phyloP scores from a whole-genome alignment of 2,113 vertebrate species.

The Xerus inauris region DNA sequence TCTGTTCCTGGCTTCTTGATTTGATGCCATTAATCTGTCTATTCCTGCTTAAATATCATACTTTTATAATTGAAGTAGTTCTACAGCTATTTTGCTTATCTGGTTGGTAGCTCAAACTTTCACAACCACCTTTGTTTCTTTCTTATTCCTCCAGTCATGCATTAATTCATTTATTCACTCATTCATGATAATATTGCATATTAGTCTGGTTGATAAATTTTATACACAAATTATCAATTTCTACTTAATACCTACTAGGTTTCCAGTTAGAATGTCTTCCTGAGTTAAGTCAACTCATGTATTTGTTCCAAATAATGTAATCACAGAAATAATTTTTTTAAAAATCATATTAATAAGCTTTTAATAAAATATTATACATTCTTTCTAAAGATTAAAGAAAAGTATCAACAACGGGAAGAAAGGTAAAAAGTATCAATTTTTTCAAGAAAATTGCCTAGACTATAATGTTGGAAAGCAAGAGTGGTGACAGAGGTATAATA shows the following conservation, averaged over 20 bases:
- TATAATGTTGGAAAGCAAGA: background rate
- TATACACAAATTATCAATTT: background rate
- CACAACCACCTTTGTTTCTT: background rate
- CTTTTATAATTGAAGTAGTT: background rate
- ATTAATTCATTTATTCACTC: background rate
- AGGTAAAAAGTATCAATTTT: background rate
- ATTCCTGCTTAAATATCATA: background rate
- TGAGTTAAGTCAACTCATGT: background rate
- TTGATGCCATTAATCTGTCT: background rate
- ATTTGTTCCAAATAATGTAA: background rate
- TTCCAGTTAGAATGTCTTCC: background rate
- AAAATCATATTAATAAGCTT: background rate
- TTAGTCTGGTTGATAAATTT: background rate
- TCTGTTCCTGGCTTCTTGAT: background rate
- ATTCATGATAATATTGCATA: background rate
- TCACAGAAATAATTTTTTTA: background rate
- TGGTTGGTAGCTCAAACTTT: background rate
- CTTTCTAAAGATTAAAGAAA: background rate
- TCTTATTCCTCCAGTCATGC: background rate
- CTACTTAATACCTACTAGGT: background rate
- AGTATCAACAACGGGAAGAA: background rate
- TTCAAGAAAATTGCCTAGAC: background rate
- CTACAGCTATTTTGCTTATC: background rate
- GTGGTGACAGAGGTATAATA: background rate
- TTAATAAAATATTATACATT: background rate